These are phyloP conservation scores for Amblyornis subalaris DNA, from an alignment of 2,113 vertebrate species.

Conservation along the genomic window DNA sequence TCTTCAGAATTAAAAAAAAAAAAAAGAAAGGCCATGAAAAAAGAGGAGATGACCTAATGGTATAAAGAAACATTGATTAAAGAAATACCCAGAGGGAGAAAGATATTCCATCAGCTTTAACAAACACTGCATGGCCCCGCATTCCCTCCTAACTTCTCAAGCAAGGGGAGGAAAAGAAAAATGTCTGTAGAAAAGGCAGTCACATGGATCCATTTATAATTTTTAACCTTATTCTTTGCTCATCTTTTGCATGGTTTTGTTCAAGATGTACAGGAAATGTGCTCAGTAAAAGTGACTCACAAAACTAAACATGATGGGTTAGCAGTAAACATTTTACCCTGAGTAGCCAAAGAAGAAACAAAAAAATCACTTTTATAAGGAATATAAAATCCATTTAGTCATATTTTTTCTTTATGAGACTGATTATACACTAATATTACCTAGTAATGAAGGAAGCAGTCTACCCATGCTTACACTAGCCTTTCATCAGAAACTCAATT, in stretches of 20 bases:
- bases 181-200: background rate
- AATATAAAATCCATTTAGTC: background rate
- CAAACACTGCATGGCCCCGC: background rate
- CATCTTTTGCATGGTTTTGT: background rate
- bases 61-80: slow-evolving; percentile 53
- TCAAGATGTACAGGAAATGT: slow-evolving; percentile 1
- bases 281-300: background rate
- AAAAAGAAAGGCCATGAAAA: background rate
- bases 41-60: slow-evolving; percentile 43
- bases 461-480: background rate
- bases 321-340: background rate
- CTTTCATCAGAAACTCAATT: background rate
- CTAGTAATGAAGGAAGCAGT: background rate
- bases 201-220: slow-evolving; percentile 49
- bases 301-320: background rate
- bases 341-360: background rate
- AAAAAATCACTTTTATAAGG: background rate
- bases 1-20: background rate
- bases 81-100: slow-evolving; percentile 22
- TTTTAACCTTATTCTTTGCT: background rate
- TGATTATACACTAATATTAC: background rate
- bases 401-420: background rate
- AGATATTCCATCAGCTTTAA: background rate
- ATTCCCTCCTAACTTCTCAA: background rate
- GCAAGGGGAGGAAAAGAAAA: background rate